Evolutionary conservation across 2,888 invertebrate genomes (phyloP), one percentile per base, ranked within the genome.

Genomic region (Dichetophora obliterata): DNA sequence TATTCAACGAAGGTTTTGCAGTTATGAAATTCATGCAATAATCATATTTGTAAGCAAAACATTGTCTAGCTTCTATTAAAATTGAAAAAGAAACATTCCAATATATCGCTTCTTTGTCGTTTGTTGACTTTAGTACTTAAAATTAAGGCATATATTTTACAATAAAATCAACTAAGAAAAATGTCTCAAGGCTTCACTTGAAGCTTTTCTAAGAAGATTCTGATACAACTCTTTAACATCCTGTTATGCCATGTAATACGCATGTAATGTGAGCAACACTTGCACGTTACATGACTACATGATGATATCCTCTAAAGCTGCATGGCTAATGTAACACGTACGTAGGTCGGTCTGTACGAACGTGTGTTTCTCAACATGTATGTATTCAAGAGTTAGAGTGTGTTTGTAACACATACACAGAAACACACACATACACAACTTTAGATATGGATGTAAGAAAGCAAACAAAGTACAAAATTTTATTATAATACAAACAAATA

Each of bases 221-320:
- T 43, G 43, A 43, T 43, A 43, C 11, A 43, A 43, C 43, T 43
- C 43, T 43, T 43, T 43, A 43, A 43, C 43, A 43, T 43, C 43
- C 43, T 43, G 43, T 43, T 43, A 43, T 43, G 14, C 24, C 34
- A 37, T 66, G 66, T 66, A 66, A 66, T 66, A 37, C 37, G 43
- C 66, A 43, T 66, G 66, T 66, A 66, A 66, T 66, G 66, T 66
- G 43, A 43, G 66, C 37, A 66, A 66, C 66, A 66, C 66, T 43
- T 66, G 66, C 22, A 66, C 66, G 66, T 66, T 27, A 24, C 57
- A 37, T 66, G 31, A 19, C 43, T 31, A 34, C 6, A 19, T 24
- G 24, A 19, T 24, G 24, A 59, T 22, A 59, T 59, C 59, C 59
- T 59, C 19, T 66, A 37, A 19, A 37, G 22, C 66, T 22, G n/a